These are phyloP conservation scores for Mylabris phalerata DNA, from an alignment of 1,140 invertebrate species.

Conservation along the genomic window DNA sequence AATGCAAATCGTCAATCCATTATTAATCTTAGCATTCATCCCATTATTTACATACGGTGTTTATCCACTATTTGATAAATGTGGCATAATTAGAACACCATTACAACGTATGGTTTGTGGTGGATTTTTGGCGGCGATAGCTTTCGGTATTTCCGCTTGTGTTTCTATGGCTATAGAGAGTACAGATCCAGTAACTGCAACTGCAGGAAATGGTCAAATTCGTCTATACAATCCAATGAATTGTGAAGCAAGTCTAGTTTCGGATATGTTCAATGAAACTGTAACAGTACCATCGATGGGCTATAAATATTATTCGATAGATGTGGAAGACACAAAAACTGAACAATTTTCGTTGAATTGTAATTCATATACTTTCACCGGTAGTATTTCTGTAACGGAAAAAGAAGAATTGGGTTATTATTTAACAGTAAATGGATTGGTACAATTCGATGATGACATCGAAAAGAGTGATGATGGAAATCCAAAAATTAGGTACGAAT, in stretches of 20 bases:
- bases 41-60: slow-evolving; percentile 74
- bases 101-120: slow-evolving; percentile 74
- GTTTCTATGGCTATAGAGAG: slow-evolving; percentile 44
- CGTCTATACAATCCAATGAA: slow-evolving; percentile 58
- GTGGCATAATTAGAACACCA: slow-evolving; percentile 55
- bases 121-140: slow-evolving; percentile 70
- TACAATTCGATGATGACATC: no score
- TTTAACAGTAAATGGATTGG: no score
- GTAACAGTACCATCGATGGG: neutral
- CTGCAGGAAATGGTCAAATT: slow-evolving; percentile 53
- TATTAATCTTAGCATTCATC: slow-evolving; percentile 80
- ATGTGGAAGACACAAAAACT: no score
- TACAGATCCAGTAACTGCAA: slow-evolving; percentile 60
- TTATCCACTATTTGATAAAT: slow-evolving; percentile 52
- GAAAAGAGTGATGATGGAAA: no score
- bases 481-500: no score
- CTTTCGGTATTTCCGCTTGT: slow-evolving; percentile 79
- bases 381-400: neutral
- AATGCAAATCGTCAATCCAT: slow-evolving; percentile 78
- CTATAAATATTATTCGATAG: no score
- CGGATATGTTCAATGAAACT: neutral
- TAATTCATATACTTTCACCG: neutral
- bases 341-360: neutral
- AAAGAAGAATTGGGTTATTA: no score
- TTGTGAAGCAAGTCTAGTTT: slow-evolving; percentile 1